Base-by-base conservation (phyloP, 2,888 invertebrate genomes). In the Incurvaria masculella region DNA sequence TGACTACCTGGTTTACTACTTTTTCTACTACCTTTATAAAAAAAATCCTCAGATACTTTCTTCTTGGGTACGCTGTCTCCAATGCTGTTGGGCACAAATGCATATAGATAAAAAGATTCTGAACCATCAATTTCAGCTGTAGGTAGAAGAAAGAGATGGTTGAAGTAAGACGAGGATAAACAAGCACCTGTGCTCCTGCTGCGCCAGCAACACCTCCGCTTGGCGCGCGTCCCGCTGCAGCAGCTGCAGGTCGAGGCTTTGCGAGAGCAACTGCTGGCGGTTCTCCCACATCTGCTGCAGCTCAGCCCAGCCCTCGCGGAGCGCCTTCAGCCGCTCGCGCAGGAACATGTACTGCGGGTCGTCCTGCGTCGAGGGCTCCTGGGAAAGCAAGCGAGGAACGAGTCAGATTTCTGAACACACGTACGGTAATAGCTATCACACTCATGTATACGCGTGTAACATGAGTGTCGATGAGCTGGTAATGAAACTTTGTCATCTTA, bases 321-420 rank as follows among this genome's bases (percentile, higher is more conserved):
- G 79, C 0, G 98, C 99, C 82, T 96, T 97, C 57, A 99, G 81
- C 42, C 99, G 87, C 78, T 98, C 97, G 53, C 98, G 86, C 61
- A 99, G 81, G 91, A 99, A 99, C 98, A 99, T 98, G 80, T 99
- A 99, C 72, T 99, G 99, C 41, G 98, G 96, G 79, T 99, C 99
- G 72, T 95, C 89, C 68, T 94, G 87, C 56, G 95, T 88, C 27
- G 86, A 86, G 27, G 90, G 89, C 62, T 91, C 91, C 81, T 82
- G 53, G 6, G 53, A 4, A n/a, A 0, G 23, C 51, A 23, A 6
- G 23, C 23, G n/a, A n/a, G n/a, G n/a, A n/a, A n/a, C n/a, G n/a
- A n/a, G n/a, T n/a, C n/a, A n/a, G n/a, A n/a, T n/a, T n/a, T n/a
- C n/a, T n/a, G n/a, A n/a, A n/a, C n/a, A n/a, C n/a, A n/a, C n/a